Evolutionary conservation across 2,888 invertebrate species (phyloP), one percentile per base, ranked within the genome.

Genomic region (Acleris sparsana): DNA sequence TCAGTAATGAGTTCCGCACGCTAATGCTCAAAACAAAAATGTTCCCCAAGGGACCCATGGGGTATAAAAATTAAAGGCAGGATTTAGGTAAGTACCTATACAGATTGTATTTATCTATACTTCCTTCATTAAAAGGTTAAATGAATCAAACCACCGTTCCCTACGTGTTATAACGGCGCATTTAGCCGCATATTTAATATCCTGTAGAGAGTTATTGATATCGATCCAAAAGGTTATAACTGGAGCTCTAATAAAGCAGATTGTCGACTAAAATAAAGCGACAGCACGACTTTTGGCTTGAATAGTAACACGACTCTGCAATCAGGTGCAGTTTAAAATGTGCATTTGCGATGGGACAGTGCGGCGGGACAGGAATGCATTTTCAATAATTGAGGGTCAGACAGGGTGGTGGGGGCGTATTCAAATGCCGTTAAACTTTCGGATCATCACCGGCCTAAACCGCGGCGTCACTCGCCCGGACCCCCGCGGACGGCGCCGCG

Each of bases 361-460:
- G 74, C 73, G 76, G 76, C 76, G 78, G 33, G 86, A 81, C 86
- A 82, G 84, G 84, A 88, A 89, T 91, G 90, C 89, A 92, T 92
- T 92, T 92, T 92, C 92, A 92, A 92, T 92, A 92, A 92, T 92
- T 92, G 89, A 92, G 86, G 89, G 91, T 90, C 92, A 92, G 92
- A 92, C 92, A 77, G 88, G 90, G 85, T 78, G 84, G 85, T 79
- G 87, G 88, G 81, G 87, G 84, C 76, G 75, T 83, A 85, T 89
- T 90, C 88, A 90, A 92, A 90, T 88, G 82, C 78, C 83, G 72
- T 76, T 80, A 84, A 89, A 92, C 87, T 89, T 91, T 91, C 83
- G 80, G 73, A 85, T 86, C 83, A 83, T 81, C 80, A 84, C 77
- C 25, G 60, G 58, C n/a, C 53, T 71, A 76, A 71, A 70, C 67